Base-by-base conservation (phyloP, 2,797 vertebrate genomes). In the Oreonectes daqikongensis region DNA sequence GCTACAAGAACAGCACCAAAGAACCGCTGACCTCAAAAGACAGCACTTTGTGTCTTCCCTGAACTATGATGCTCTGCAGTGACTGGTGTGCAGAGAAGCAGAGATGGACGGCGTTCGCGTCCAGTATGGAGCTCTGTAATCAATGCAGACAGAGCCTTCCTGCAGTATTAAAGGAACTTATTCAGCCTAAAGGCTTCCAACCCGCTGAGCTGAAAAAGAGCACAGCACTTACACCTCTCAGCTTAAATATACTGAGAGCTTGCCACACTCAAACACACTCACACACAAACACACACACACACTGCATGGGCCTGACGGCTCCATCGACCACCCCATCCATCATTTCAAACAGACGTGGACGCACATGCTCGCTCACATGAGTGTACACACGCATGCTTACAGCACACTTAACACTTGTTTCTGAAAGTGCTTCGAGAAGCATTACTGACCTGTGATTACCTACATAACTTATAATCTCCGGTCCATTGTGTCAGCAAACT, bases 61-160 rank as follows among this genome's bases (percentile, higher is more conserved):
- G 46, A 53, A 48, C 67, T 55, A 67, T 59, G 52, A 76, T 57
- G 64, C 15, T 15, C 42, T 18, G 24, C 24, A 38, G 26, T 6
- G 53, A 60, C 35, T 24, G 64, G 69, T 20, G 35, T 70, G 50
- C 24, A 6, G 61, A 61, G 28, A 48, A 53, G 74, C 48, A 75
- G 67, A 66, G 68, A 38, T 57, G 69, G 80, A 35, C 14, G 61
- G 14, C 40, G 61, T 32, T 72, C 17, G 42, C 53, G 68, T 78
- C 75, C 20, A 52, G 46, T 69, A 60, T 55, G 50, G 69, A 59
- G 61, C 50, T 78, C 38, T 65, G 63, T 75, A 80, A 82, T 80
- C 77, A 82, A 75, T 55, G 68, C 70, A 77, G 63, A 82, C 74
- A 50, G 73, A 77, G 68, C 66, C 69, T 79, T 77, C 72, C 79